Evolutionary conservation across 2,888 invertebrate genomes (phyloP).

Genomic region (Caenorhabditis wallacei): DNA sequence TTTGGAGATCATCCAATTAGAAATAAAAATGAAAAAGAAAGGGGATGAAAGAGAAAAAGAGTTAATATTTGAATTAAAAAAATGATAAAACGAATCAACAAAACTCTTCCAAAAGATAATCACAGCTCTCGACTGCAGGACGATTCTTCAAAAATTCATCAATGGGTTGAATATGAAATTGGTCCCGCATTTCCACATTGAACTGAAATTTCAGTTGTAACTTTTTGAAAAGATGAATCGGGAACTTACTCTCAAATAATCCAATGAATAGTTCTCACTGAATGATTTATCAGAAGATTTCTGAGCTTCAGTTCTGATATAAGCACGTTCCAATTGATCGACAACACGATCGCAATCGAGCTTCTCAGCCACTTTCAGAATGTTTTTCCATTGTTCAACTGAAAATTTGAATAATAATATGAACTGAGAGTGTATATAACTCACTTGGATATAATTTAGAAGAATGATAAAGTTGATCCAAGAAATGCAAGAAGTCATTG

Average conservation of each 20-base stretch:
- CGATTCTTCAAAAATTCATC: background rate
- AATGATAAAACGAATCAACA: no score
- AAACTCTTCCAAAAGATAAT: no score
- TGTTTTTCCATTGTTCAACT: slow-evolving; percentile 4
- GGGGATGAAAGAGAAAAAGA: background rate
- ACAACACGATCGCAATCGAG: background rate
- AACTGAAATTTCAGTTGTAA: slow-evolving; percentile 5
- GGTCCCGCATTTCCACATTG: slow-evolving; percentile 17
- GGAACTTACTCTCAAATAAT: slow-evolving; percentile 12
- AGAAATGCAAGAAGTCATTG: slow-evolving; percentile 16
- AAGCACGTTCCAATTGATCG: slow-evolving; percentile 16
- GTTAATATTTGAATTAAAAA: background rate
- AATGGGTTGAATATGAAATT: background rate
- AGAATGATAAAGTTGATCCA: slow-evolving; percentile 42
- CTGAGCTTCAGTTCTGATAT: slow-evolving; percentile 1
- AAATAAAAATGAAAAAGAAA: background rate
- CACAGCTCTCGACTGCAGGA: background rate
- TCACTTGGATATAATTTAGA: slow-evolving; percentile 36
- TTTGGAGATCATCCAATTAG: slow-evolving; percentile 12
- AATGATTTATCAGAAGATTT: background rate
- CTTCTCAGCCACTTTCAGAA: slow-evolving; percentile 12
- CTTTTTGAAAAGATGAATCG: background rate
- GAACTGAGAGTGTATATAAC: background rate
- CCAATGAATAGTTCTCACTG: slow-evolving; percentile 14
- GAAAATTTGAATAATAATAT: background rate